Evolutionary conservation across 2,113 vertebrate species (phyloP).

Genomic region (Triplophysa tibetana): DNA sequence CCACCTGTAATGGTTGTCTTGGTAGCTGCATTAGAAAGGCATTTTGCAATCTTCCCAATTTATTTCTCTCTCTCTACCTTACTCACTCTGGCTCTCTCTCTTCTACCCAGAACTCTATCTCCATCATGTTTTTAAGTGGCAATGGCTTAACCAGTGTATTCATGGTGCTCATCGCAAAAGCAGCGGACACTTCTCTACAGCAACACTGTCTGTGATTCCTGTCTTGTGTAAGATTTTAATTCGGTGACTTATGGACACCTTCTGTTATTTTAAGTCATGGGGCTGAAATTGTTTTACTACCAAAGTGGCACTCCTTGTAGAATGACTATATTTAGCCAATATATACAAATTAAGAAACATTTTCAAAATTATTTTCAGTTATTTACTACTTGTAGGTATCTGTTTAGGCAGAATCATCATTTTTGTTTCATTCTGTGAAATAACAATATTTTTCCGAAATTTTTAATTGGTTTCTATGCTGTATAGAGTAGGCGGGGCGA

Average conservation of each 20-base stretch:
- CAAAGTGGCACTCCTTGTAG: too few species aligned
- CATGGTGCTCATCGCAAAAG: slow-evolving; percentile 37
- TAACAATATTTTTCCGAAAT: too few species aligned
- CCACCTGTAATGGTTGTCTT: slow-evolving; percentile 72
- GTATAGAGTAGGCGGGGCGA: too few species aligned
- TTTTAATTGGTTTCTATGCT: too few species aligned
- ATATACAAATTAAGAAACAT: too few species aligned
- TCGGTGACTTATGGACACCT: neutral
- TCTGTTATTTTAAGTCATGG: neutral
- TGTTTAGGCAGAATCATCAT: too few species aligned
- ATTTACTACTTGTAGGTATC: too few species aligned
- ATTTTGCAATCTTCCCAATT: slow-evolving; percentile 63
- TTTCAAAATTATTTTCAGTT: too few species aligned
- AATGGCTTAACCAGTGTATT: slow-evolving; percentile 73
- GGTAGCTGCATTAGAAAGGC: slow-evolving; percentile 63
- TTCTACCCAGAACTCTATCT: slow-evolving; percentile 57
- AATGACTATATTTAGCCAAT: too few species aligned
- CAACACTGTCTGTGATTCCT: neutral
- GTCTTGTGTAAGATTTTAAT: neutral
- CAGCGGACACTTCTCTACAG: neutral
- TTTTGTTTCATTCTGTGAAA: too few species aligned
- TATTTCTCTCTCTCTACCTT: slow-evolving; percentile 24
- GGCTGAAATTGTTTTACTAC: neutral
- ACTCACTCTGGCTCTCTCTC: neutral
- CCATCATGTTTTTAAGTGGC: slow-evolving; percentile 72